Evolutionary conservation across 2,888 invertebrate genomes (phyloP).

Genomic region (Drosophila nigritarsus): DNA sequence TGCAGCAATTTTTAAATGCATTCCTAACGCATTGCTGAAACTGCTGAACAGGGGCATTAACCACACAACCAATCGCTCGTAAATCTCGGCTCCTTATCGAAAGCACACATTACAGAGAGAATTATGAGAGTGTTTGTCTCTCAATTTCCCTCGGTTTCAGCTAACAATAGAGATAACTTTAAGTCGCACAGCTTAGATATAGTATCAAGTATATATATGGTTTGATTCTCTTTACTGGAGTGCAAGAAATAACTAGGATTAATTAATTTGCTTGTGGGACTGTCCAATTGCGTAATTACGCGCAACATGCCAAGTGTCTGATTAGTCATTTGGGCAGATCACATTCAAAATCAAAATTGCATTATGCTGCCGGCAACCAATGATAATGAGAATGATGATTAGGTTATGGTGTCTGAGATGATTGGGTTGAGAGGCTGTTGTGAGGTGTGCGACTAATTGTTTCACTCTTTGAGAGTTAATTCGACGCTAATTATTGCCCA

Average conservation of each 20-base stretch:
- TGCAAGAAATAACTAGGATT: background rate
- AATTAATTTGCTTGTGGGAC: background rate
- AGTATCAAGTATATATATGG: background rate
- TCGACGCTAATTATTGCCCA: constrained; percentile 69
- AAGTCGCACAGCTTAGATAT: background rate
- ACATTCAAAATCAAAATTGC: constrained; percentile 63
- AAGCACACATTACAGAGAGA: constrained; percentile 11
- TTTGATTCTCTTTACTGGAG: background rate
- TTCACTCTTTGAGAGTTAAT: constrained; percentile 72
- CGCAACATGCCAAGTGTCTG: constrained; percentile 55
- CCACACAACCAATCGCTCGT: constrained; percentile 28
- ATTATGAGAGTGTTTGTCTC: constrained; percentile 19
- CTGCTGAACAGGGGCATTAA: constrained; percentile 33
- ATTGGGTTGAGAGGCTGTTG: background rate
- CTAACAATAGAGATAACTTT: background rate
- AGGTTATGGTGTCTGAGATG: constrained; percentile 11
- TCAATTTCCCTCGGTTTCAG: background rate
- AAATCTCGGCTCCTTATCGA: constrained; percentile 50
- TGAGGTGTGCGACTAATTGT: constrained; percentile 69
- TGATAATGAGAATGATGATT: constrained; percentile 18
- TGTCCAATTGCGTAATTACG: constrained; percentile 51
- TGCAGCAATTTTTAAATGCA: constrained; percentile 60
- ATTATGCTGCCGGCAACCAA: constrained; percentile 49
- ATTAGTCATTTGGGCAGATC: constrained; percentile 60
- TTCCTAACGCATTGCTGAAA: constrained; percentile 47